Percentiles rank a stretch among this genome's conserved stretches.
Conservation (phyloP, 2,888 invertebrate genomes). For the Zele albiditarsus region DNA sequence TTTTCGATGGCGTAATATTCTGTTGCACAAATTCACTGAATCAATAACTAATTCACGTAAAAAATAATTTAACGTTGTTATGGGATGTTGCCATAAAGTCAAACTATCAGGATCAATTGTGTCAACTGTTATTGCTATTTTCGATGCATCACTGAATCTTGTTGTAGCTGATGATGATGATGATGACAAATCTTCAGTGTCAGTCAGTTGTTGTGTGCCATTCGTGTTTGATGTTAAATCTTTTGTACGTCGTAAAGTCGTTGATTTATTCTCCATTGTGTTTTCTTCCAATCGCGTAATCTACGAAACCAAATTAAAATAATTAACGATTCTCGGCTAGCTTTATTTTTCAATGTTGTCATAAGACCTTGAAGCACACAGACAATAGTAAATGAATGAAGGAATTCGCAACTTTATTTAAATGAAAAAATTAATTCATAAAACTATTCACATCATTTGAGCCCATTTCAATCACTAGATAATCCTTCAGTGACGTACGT, state of each 20-base stretch:
- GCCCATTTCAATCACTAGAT: conserved; percentile 26
- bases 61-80: conserved; percentile 69
- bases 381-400: too few species aligned
- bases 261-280: conserved; percentile 60
- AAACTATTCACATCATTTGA: conserved; percentile 22
- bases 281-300: conserved; percentile 62
- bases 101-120: conserved; percentile 66
- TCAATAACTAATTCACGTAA: conserved; percentile 68
- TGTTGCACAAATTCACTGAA: conserved; percentile 64
- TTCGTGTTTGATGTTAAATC: conserved; percentile 56
- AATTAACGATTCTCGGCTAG: conserved; percentile 25
- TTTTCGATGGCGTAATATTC: conserved; percentile 64
- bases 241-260: conserved; percentile 64
- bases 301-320: conserved; percentile 52
- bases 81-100: conserved; percentile 69
- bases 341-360: neutral
- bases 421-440: neutral
- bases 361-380: neutral
- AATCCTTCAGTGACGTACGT: conserved; percentile 18
- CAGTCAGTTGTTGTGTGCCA: conserved; percentile 56
- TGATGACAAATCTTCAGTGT: conserved; percentile 36
- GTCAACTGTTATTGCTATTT: conserved; percentile 46
- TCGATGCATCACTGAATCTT: conserved; percentile 42
- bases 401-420: too few species aligned
- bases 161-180: conserved; percentile 31